Conservation (phyloP, 1,140 invertebrate genomes). For the Pseudomyrmex cubaensis region DNA sequence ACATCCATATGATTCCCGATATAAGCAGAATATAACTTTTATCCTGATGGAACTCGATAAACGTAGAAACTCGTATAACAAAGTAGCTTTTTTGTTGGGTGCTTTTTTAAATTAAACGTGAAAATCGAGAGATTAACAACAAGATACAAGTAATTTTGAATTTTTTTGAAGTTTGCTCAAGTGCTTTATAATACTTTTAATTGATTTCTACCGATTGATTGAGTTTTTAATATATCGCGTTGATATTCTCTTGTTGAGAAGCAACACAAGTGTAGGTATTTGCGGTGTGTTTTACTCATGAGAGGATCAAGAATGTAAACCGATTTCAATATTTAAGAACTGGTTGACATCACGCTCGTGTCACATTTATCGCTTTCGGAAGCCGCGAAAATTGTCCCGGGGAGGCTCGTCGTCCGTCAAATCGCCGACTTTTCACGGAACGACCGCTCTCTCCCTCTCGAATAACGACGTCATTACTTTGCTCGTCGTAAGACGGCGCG, state of each 20-base stretch:
- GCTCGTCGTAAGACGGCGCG: constrained; percentile 44
- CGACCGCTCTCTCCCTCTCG: constrained; percentile 6
- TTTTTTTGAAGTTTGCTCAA: no score
- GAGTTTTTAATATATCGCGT: no score
- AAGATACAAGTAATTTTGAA: no score
- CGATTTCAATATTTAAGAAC: background rate
- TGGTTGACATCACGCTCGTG: background rate
- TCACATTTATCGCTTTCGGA: constrained; percentile 9
- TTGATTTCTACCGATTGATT: no score
- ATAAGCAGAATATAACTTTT: background rate
- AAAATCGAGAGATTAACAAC: no score
- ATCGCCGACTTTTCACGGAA: constrained; percentile 44
- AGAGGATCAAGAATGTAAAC: background rate
- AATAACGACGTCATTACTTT: constrained; percentile 54
- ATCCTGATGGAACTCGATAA: background rate
- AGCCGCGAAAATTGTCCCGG: constrained; percentile 18
- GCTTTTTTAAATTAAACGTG: no score
- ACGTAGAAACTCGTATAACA: background rate
- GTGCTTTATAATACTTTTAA: no score
- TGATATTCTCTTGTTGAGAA: no score
- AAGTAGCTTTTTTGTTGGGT: background rate
- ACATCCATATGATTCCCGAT: background rate
- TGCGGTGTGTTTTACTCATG: background rate
- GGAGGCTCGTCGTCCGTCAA: constrained; percentile 33
- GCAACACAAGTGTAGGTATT: no score